Conservation (phyloP, 2,888 invertebrate species). For the Calliphora vomitoria region DNA sequence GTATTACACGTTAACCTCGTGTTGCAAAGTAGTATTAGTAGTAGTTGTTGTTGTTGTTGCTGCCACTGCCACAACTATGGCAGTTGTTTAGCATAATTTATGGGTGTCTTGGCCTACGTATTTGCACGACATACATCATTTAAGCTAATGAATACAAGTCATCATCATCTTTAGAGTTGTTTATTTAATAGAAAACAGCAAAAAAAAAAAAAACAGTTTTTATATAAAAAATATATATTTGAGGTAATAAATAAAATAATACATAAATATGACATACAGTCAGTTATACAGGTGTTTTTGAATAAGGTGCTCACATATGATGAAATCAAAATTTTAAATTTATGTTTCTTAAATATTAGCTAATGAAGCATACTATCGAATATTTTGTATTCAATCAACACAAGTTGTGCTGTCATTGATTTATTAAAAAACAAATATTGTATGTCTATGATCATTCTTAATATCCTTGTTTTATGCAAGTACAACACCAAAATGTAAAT, state of each 20-base stretch:
- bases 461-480: neutral
- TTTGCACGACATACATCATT: conserved; percentile 73
- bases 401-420: neutral
- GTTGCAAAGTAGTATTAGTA: conserved; percentile 63
- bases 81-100: conserved; percentile 68
- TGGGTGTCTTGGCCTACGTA: conserved; percentile 72
- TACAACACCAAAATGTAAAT: neutral
- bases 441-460: neutral
- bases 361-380: neutral
- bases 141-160: conserved; percentile 72
- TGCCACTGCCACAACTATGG: conserved; percentile 30
- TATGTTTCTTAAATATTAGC: neutral
- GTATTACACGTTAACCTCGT: conserved; percentile 74
- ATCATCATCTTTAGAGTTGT: conserved; percentile 69
- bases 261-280: conserved; percentile 5
- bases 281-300: conserved; percentile 43
- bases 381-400: conserved; percentile 15
- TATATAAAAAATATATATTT: conserved; percentile 22
- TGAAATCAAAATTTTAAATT: neutral
- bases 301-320: neutral
- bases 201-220: conserved; percentile 6
- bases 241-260: conserved; percentile 51
- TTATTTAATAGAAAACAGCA: conserved; percentile 25
- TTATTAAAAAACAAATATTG: neutral
- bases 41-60: conserved; percentile 23